Percentiles rank a stretch among this genome's conserved stretches.
phyloP scores from a whole-genome alignment of 2,797 vertebrate genomes.

The Lepilemur septentrionalis region DNA sequence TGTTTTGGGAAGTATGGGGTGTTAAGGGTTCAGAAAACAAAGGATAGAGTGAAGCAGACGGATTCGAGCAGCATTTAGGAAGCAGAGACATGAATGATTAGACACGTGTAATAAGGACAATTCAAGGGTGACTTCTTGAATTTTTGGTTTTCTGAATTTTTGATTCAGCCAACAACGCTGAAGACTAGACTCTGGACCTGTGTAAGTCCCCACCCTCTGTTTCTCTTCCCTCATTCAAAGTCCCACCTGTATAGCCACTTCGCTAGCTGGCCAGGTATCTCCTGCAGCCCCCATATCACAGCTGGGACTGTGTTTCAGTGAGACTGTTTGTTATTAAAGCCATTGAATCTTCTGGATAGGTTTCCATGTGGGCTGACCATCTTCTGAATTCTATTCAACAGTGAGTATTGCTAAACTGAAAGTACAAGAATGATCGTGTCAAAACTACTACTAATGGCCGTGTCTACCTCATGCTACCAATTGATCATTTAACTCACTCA shows the following conservation, averaged over 20 bases:
- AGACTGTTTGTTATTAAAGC: background rate
- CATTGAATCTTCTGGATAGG: background rate
- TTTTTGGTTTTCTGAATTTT: background rate
- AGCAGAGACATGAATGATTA: background rate
- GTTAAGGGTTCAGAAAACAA: background rate
- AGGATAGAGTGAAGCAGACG: background rate
- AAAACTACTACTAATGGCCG: background rate
- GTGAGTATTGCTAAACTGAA: background rate
- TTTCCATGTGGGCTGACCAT: background rate
- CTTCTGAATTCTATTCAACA: background rate
- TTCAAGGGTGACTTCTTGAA: background rate
- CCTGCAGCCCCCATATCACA: background rate
- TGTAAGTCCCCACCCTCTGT: background rate
- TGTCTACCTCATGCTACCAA: background rate
- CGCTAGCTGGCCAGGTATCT: background rate
- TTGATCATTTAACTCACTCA: background rate
- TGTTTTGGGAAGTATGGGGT: background rate
- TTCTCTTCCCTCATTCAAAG: background rate
- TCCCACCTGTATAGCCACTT: fast-evolving
- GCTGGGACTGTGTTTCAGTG: background rate
- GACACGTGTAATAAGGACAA: background rate
- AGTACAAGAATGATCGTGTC: background rate
- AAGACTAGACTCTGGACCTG: background rate
- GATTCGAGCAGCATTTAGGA: background rate
- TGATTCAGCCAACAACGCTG: background rate